Evolutionary conservation across 2,797 vertebrate species (phyloP), one percentile per base, ranked within the genome.

Genomic region (Spondyliosoma cantharus): DNA sequence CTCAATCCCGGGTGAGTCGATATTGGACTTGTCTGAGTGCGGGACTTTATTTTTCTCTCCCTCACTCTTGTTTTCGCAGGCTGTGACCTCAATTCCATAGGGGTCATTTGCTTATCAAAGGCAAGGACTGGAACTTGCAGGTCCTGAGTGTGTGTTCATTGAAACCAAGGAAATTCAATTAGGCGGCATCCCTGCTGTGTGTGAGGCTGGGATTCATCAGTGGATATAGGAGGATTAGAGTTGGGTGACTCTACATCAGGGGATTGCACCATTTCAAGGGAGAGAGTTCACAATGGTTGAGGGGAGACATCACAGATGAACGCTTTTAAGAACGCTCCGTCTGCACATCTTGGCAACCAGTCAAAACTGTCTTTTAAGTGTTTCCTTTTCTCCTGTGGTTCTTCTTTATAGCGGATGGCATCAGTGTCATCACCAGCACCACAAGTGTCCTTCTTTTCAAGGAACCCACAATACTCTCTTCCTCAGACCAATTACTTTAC

Each of bases 81-180:
- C 90, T 85, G 89, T 96, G 96, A 97, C 96, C 96, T 95, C 96
- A 97, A 97, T 97, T 96, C 96, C 96, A 92, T 89, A 86, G 80
- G 93, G 96, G 96, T 96, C 96, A 94, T 93, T 96, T 96, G 96
- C 94, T 96, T 97, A 97, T 97, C 96, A 96, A 95, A 96, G 92
- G 94, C 93, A 90, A 89, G 69, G 91, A 95, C 92, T 94, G 91
- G 92, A 95, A 93, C 94, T 93, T 74, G 80, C 93, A 90, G 92
- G 92, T 87, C 91, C 91, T 83, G 93, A 93, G 90, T 91, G 93
- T 91, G 94, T 94, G 94, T 94, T 95, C 94, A 96, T 96, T 96
- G 96, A 96, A 94, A 92, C 91, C 86, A 91, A 90, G 94, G 94
- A 96, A 96, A 96, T 96, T 96, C 95, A 96, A 96, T 97, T 96